Evolutionary conservation across 2,113 vertebrate genomes (phyloP).

Genomic region (Haplochromis burtoni): DNA sequence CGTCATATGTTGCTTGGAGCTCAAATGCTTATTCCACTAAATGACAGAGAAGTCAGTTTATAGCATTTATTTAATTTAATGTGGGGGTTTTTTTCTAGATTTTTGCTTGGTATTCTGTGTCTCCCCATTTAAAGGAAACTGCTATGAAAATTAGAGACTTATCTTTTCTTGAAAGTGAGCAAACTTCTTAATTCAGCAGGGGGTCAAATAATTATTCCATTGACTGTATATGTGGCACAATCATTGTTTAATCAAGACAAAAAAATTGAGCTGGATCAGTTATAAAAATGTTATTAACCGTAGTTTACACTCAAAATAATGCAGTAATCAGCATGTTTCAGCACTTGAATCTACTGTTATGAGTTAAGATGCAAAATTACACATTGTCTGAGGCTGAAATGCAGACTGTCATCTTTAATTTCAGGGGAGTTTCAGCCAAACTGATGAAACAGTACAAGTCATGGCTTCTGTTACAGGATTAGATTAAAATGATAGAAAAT

Average conservation of each 20-base stretch:
- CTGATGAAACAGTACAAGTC: background rate
- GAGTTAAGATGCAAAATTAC: background rate
- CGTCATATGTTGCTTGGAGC: background rate
- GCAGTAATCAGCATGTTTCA: background rate
- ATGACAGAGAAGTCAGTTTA: background rate
- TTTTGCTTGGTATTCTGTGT: background rate
- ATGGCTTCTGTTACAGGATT: background rate
- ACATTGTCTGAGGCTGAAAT: background rate
- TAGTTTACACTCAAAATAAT: background rate
- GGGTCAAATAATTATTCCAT: background rate
- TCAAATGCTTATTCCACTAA: background rate
- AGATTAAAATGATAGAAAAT: background rate
- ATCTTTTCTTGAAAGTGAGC: background rate
- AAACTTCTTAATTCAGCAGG: background rate
- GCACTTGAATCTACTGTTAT: background rate
- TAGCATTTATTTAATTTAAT: background rate
- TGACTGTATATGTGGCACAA: background rate
- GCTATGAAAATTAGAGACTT: background rate
- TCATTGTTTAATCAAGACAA: background rate
- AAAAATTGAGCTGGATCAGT: background rate
- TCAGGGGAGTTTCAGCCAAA: background rate
- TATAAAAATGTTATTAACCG: background rate
- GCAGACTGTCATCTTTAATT: background rate
- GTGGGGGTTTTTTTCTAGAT: accelerated
- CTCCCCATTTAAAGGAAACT: background rate